Base-by-base conservation (phyloP, 2,113 vertebrate genomes). In the Nothoprocta pentlandii region DNA sequence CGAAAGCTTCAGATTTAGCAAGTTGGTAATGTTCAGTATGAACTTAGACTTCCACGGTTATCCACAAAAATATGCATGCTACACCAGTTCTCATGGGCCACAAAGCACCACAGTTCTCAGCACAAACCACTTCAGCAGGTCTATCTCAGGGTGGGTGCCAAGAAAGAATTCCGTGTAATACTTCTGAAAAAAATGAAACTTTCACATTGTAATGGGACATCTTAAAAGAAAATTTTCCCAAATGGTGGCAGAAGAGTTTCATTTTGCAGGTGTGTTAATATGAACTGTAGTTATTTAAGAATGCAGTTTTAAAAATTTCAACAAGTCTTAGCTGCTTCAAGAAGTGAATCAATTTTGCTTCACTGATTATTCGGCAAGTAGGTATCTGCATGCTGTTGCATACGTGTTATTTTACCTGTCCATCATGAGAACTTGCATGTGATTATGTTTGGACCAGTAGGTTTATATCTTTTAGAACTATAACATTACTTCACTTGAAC, bases 391-490 rank as follows among this genome's bases (percentile, higher is more conserved):
- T 92, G 80, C 36, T 94, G 20, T 85, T 95, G 61, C 0, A 2
- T 84, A 83, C 36, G 54, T 94, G 92, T 97, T 58, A 74, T 56
- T 75, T 69, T 80, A 46, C 71, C 7, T 61, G 86, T 62, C 90
- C 90, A 70, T 82, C 84, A 67, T 47, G 92, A 69, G 63, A 66
- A 75, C 47, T 21, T 58, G 74, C 85, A 69, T 77, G 32, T 22
- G 85, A 92, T 73, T 85, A 79, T 62, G 79, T 92, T 89, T 93
- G 95, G 84, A 93, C 83, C 90, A 87, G 73, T 42, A 87, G 71
- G 41, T 93, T 90, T 86, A 80, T 67, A 85, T 92, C 93, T 69
- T 87, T 76, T 80, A 94, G 85, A 96, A 95, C 70, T 64, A 78
- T 89, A 87, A 90, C 69, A 71, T 85, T 89, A 84, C 89, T 89